Conservation (phyloP, 2,113 vertebrate genomes). For the Onychostruthus taczanowskii region DNA sequence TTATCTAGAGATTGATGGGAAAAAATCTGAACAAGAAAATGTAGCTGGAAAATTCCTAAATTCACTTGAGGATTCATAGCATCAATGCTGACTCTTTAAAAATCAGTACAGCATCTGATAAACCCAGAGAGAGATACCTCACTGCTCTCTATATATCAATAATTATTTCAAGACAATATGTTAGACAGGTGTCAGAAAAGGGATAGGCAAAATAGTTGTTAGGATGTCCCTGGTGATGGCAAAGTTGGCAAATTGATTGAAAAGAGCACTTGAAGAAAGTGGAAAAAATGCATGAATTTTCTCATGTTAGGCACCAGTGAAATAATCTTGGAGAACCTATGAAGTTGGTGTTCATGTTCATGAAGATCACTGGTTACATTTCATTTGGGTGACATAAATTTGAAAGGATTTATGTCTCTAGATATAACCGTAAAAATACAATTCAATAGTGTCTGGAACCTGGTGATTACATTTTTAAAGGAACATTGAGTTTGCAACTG, state of each 20-base stretch:
- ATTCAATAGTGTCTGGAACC: slow-evolving; percentile 44
- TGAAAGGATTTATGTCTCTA: slow-evolving; percentile 51
- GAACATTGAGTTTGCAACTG: slow-evolving; percentile 51
- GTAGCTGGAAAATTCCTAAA: not conserved
- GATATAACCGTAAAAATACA: slow-evolving; percentile 32
- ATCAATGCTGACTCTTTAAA: slow-evolving; percentile 16
- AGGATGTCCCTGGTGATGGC: not conserved
- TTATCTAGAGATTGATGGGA: not conserved
- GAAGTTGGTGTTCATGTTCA: not conserved
- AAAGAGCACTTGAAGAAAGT: not conserved
- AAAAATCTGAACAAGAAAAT: not conserved
- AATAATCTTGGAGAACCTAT: not conserved
- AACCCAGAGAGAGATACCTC: not conserved
- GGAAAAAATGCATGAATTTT: not conserved
- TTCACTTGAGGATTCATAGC: slow-evolving; percentile 29
- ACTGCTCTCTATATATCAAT: not conserved
- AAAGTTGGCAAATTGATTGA: not conserved
- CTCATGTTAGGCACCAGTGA: not conserved
- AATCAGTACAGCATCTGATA: slow-evolving; percentile 3
- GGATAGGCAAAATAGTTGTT: not conserved
- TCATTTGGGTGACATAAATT: slow-evolving; percentile 37
- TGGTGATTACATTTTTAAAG: slow-evolving; percentile 64
- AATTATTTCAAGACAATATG: slow-evolving; percentile 3
- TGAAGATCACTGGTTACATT: slow-evolving; percentile 17
- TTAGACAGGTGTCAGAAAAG: not conserved